Conservation (phyloP, 2,888 invertebrate genomes). For the Tenthredo distinguenda region DNA sequence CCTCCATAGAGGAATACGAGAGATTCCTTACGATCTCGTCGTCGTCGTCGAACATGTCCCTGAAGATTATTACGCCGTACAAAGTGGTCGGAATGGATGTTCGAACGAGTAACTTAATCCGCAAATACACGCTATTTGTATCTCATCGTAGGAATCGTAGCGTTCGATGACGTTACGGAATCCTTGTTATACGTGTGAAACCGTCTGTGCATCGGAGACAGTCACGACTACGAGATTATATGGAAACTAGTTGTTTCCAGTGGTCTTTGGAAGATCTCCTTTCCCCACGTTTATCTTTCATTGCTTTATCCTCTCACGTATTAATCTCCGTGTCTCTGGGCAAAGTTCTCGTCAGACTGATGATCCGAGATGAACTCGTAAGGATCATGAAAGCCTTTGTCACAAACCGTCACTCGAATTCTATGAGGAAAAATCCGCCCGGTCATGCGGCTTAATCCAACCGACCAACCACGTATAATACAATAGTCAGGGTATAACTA, state of each 20-base stretch:
- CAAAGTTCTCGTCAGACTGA: constrained; percentile 11
- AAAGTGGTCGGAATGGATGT: background rate
- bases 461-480: constrained; percentile 32
- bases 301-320: constrained; percentile 23
- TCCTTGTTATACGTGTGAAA: no score
- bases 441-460: constrained; percentile 71
- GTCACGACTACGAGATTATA: background rate
- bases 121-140: background rate
- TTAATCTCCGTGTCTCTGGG: constrained; percentile 9
- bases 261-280: background rate
- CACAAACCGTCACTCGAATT: constrained; percentile 50
- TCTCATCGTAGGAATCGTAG: background rate
- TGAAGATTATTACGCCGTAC: background rate
- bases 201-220: background rate
- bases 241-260: background rate
- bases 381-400: constrained; percentile 52
- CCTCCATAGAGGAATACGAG: background rate
- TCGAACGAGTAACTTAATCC: background rate
- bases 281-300: constrained; percentile 17
- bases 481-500: constrained; percentile 40
- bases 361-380: constrained; percentile 48
- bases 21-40: background rate
- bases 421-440: constrained; percentile 63
- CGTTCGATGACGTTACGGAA: background rate
- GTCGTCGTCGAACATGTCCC: background rate